phyloP scores from a whole-genome alignment of 2,113 vertebrate species.

The Gasterosteus nipponicus region DNA sequence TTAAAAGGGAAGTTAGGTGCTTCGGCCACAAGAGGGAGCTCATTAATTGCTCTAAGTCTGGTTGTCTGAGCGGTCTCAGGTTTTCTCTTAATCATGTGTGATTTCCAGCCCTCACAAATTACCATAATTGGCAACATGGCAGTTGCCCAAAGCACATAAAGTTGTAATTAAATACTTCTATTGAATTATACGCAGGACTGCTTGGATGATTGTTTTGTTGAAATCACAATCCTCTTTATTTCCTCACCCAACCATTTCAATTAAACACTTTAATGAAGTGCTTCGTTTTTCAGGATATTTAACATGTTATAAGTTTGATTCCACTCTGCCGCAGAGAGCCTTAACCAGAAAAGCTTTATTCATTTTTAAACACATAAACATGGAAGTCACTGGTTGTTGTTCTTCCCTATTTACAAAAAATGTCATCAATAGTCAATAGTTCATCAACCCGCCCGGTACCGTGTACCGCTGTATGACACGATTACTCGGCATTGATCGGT shows the following conservation, averaged over 20 bases:
- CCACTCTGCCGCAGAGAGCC: neutral
- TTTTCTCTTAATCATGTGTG: constrained; percentile 17
- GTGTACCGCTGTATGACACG: neutral
- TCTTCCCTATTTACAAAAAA: constrained; percentile 43
- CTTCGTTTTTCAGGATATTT: neutral
- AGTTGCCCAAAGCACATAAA: constrained; percentile 12
- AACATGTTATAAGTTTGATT: too few relatives aligned
- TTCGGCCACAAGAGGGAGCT: constrained; percentile 71
- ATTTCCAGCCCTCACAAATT: constrained; percentile 32
- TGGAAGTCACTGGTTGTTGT: neutral
- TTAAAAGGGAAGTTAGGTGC: neutral
- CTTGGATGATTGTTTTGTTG: neutral
- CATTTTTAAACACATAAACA: constrained; percentile 22
- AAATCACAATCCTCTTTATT: neutral
- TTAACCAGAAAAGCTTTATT: constrained; percentile 33
- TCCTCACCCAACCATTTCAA: neutral
- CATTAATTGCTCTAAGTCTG: constrained; percentile 15
- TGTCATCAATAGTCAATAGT: neutral
- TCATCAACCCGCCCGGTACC: neutral
- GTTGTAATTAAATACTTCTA: constrained; percentile 10
- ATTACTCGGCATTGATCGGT: neutral
- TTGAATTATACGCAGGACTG: constrained; percentile 3
- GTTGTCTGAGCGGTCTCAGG: neutral
- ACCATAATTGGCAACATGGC: constrained; percentile 17
- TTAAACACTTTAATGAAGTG: neutral